Evolutionary conservation across 2,113 vertebrate genomes (phyloP).

Genomic region (Cyanoderma ruficeps): DNA sequence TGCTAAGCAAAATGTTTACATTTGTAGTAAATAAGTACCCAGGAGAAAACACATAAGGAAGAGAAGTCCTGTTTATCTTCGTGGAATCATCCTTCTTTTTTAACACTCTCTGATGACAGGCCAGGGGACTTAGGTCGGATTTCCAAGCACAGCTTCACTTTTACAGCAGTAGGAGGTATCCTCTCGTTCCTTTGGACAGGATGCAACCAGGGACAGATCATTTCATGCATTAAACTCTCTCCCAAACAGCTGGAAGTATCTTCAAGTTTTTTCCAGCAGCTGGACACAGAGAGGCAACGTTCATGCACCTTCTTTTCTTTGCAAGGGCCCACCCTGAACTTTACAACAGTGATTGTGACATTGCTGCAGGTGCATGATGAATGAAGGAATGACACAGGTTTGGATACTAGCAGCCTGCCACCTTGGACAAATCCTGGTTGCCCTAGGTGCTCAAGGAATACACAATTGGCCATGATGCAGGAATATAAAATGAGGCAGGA

Average conservation of each 20-base stretch:
- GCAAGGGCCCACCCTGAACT: not conserved
- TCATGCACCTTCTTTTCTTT: not conserved
- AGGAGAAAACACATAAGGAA: not conserved
- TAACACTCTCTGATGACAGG: not conserved
- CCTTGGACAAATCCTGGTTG: not conserved
- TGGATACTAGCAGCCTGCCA: not conserved
- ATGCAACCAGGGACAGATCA: fast-evolving
- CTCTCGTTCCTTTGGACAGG: not conserved
- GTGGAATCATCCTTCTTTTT: not conserved
- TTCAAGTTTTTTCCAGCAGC: not conserved
- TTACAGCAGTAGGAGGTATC: not conserved
- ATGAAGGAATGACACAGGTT: not conserved
- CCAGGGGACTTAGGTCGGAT: not conserved
- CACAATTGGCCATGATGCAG: not conserved
- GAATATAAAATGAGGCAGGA: not conserved
- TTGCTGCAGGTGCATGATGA: not conserved
- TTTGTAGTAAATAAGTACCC: not conserved
- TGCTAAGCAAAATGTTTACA: not conserved
- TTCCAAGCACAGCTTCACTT: not conserved
- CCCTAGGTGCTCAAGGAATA: not conserved
- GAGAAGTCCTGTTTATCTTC: not conserved
- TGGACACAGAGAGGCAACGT: not conserved
- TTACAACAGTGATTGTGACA: not conserved
- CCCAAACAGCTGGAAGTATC: not conserved
- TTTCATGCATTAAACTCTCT: not conserved